phyloP scores from a whole-genome alignment of 2,113 vertebrate species.

The Onychostruthus taczanowskii region DNA sequence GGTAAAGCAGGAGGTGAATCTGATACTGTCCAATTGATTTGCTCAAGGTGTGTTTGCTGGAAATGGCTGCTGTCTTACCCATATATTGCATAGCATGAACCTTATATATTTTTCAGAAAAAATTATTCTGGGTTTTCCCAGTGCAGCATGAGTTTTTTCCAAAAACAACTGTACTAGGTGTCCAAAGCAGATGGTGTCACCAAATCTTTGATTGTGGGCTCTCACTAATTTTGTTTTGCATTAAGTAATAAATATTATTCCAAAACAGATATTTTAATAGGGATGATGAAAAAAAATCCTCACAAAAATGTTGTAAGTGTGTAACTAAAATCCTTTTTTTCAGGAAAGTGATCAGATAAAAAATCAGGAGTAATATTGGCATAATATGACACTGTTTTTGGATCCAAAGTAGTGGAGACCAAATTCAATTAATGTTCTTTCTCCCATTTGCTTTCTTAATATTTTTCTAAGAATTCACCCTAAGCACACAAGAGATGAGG shows the following conservation, averaged over 20 bases:
- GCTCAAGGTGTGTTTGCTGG: constrained; percentile 36
- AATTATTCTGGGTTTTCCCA: constrained; percentile 25
- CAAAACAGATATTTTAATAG: not conserved
- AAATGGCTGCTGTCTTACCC: constrained; percentile 23
- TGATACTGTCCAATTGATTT: constrained; percentile 44
- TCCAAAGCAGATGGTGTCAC: constrained; percentile 23
- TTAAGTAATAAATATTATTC: not conserved
- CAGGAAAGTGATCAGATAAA: not conserved
- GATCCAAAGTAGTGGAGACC: not conserved
- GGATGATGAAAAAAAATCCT: not conserved
- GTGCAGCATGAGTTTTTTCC: not conserved
- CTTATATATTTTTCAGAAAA: not conserved
- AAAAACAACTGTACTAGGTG: not conserved
- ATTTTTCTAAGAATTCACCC: not conserved
- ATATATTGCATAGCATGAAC: not conserved
- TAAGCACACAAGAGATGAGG: not conserved
- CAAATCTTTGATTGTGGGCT: not conserved
- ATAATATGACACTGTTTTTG: not conserved
- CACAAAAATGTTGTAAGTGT: not conserved
- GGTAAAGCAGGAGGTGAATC: constrained; percentile 24
- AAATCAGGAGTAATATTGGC: not conserved
- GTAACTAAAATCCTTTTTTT: not conserved
- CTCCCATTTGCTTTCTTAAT: not conserved
- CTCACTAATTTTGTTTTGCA: not conserved
- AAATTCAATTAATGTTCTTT: not conserved